phyloP scores from a whole-genome alignment of 2,888 invertebrate genomes.

The Coremacera marginata region DNA sequence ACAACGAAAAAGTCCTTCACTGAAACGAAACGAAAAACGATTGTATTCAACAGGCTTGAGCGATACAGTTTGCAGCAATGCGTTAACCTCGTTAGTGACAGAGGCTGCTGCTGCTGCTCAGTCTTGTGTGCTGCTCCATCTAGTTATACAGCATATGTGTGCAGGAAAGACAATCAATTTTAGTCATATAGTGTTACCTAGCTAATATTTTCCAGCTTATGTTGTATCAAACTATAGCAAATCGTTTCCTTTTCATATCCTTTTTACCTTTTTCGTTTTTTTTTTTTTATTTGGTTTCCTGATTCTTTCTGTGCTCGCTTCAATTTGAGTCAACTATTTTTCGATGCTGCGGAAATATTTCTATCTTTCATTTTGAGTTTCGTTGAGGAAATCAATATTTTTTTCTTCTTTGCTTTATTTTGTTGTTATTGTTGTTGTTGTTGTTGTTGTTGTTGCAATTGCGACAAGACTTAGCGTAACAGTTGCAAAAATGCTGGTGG shows the following conservation, averaged over 20 bases:
- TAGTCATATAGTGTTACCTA: not conserved
- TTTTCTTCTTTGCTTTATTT: not conserved
- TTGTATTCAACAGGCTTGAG: too few relatives aligned
- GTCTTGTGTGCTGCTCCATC: too few relatives aligned
- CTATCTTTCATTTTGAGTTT: conserved; percentile 5
- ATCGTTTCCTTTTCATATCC: conserved; percentile 22
- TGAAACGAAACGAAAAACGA: too few relatives aligned
- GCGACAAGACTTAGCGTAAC: not conserved
- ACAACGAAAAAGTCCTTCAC: too few relatives aligned
- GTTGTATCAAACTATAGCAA: not conserved
- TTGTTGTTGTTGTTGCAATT: not conserved
- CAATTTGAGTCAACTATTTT: not conserved
- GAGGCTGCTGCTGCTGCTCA: too few relatives aligned
- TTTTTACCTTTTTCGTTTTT: not conserved
- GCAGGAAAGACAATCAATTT: not conserved
- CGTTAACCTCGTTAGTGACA: not conserved
- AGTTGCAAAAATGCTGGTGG: not conserved
- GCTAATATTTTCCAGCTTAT: not conserved
- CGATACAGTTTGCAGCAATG: not conserved
- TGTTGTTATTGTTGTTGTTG: not conserved
- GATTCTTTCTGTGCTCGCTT: not conserved
- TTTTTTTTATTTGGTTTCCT: not conserved
- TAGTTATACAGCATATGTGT: not conserved
- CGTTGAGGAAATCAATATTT: conserved; percentile 25
- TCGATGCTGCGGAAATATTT: conserved; percentile 16